phyloP scores from a whole-genome alignment of 2,113 vertebrate genomes.

The Taurulus bubalis region DNA sequence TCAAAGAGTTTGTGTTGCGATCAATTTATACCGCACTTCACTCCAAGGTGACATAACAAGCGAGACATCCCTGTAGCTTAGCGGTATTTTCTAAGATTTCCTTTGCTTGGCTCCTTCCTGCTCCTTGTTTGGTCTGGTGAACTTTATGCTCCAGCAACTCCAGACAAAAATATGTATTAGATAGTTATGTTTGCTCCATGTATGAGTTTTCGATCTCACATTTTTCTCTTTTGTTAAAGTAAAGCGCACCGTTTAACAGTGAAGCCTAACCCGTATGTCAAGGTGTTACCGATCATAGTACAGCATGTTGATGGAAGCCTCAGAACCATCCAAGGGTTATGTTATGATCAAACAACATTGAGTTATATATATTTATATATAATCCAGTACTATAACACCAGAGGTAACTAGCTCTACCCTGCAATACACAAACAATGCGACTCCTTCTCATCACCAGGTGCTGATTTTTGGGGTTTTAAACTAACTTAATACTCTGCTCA shows the following conservation, averaged over 20 bases:
- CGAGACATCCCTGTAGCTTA: neutral
- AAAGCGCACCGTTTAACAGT: neutral
- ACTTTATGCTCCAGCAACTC: neutral
- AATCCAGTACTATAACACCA: neutral
- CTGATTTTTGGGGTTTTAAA: no score
- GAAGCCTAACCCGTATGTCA: neutral
- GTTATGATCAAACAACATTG: neutral
- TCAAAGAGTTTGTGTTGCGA: neutral
- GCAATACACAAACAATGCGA: neutral
- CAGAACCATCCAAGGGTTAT: neutral
- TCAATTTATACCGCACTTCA: slow-evolving; percentile 6
- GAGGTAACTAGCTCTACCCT: neutral
- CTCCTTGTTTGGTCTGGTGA: neutral
- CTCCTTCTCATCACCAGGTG: no score
- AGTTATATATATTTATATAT: neutral
- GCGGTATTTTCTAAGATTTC: neutral
- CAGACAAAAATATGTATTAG: neutral
- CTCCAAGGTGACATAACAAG: neutral
- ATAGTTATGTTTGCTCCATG: neutral
- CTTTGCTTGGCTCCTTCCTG: neutral
- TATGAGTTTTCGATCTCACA: neutral
- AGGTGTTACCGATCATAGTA: neutral
- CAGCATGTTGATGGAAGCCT: neutral
- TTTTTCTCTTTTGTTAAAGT: neutral
- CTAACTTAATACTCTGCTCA: neutral